These are phyloP conservation scores for Rhinoderma darwinii DNA, from an alignment of 2,113 vertebrate species.

Conservation along the genomic window DNA sequence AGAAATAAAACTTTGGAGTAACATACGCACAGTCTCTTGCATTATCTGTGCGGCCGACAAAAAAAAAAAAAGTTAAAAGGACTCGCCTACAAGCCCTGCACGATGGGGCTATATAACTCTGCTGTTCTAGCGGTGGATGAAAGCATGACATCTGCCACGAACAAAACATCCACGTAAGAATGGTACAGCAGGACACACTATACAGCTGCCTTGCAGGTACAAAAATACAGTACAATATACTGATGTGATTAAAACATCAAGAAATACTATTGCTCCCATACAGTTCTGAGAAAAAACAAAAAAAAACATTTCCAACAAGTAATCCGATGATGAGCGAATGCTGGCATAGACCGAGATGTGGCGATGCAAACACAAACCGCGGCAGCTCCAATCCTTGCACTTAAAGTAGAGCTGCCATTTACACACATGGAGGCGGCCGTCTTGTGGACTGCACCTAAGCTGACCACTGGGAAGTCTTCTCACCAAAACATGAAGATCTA, in stretches of 20 bases:
- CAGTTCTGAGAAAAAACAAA: slow-evolving; percentile 71
- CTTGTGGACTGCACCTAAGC: background rate
- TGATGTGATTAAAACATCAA: slow-evolving; percentile 75
- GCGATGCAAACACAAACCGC: background rate
- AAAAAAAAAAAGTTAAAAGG: slow-evolving; percentile 16
- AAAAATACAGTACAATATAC: slow-evolving; percentile 80
- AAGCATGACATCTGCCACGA: slow-evolving; percentile 71
- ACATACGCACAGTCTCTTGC: background rate
- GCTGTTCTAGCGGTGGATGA: slow-evolving; percentile 55
- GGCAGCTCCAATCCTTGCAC: slow-evolving; percentile 22
- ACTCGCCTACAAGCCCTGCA: slow-evolving; percentile 64
- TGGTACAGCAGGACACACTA: slow-evolving; percentile 81
- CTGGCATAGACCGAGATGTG: background rate
- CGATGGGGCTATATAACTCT: slow-evolving; percentile 56
- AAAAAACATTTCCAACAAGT: slow-evolving; percentile 68
- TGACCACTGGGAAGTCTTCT: background rate
- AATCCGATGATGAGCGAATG: slow-evolving; percentile 46
- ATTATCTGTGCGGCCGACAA: slow-evolving; percentile 24
- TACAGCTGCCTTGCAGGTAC: slow-evolving; percentile 83
- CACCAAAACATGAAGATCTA: background rate
- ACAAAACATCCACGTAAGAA: slow-evolving; percentile 63
- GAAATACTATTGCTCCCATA: slow-evolving; percentile 82
- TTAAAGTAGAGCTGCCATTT: background rate
- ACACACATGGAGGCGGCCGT: background rate
- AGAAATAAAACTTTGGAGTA: slow-evolving; percentile 39